These are phyloP conservation scores for Eulemur albifrons DNA, from an alignment of 2,797 vertebrate species.

Conservation along the genomic window DNA sequence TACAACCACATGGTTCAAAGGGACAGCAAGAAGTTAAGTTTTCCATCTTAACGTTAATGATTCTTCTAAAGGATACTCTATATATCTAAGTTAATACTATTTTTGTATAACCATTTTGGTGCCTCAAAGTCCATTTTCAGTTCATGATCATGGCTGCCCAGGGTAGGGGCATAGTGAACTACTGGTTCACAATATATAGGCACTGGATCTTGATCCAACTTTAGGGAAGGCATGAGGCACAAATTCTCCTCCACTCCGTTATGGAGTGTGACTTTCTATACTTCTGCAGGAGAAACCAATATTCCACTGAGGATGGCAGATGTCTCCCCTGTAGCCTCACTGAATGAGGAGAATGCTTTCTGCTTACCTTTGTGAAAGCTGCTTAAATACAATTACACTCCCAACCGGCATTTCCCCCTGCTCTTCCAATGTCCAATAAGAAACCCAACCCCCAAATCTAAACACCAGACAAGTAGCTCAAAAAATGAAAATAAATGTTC, in stretches of 20 bases:
- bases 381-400: neutral
- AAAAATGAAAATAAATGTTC: constrained; percentile 70
- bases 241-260: neutral
- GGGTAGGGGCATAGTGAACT: neutral
- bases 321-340: neutral
- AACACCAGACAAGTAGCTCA: constrained; percentile 72
- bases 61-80: neutral
- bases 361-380: constrained; percentile 55
- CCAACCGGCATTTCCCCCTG: neutral
- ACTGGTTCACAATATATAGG: neutral
- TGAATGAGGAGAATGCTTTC: neutral
- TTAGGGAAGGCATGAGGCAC: neutral
- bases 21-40: neutral
- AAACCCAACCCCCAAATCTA: constrained; percentile 52
- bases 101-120: neutral
- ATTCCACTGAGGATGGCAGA: neutral
- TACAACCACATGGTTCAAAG: neutral
- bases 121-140: neutral
- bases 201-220: neutral
- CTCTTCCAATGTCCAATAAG: constrained; percentile 9
- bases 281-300: neutral
- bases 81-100: neutral
- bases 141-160: neutral
- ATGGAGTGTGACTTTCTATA: neutral
- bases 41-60: neutral